Conservation (phyloP, 1,140 invertebrate species). For the Zophobas morio region DNA sequence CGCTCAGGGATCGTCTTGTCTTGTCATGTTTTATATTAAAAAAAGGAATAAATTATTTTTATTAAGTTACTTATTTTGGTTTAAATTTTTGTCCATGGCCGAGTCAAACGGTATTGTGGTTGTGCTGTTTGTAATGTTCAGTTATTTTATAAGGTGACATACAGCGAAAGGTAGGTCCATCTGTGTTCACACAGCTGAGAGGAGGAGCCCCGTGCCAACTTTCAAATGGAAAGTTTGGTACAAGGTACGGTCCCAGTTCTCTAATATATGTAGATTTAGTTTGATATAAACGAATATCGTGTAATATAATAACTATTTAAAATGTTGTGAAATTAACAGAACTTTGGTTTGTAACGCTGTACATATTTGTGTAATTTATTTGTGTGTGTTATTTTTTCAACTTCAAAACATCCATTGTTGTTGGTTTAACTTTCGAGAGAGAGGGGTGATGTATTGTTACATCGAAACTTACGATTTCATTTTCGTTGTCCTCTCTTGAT, state of each 20-base stretch:
- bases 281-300: slow-evolving; percentile 20
- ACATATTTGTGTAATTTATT: slow-evolving; percentile 21
- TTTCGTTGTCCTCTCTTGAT: not conserved
- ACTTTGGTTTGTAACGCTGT: slow-evolving; percentile 19
- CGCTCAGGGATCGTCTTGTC: slow-evolving; percentile 35
- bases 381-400: not conserved
- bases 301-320: slow-evolving; percentile 7
- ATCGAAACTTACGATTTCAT: not conserved
- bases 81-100: slow-evolving; percentile 43
- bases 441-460: slow-evolving; percentile 20
- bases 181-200: slow-evolving; percentile 66
- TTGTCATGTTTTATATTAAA: slow-evolving; percentile 43
- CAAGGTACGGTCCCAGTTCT: slow-evolving; percentile 73
- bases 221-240: slow-evolving; percentile 75
- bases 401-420: slow-evolving; percentile 10
- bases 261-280: slow-evolving; percentile 29
- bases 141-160: slow-evolving; percentile 28
- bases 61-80: slow-evolving; percentile 9
- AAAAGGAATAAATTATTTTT: slow-evolving; percentile 47
- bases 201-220: slow-evolving; percentile 72
- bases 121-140: not conserved
- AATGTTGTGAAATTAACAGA: slow-evolving; percentile 20
- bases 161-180: slow-evolving; percentile 64
- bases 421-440: slow-evolving; percentile 15
- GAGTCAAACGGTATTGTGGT: not conserved